Conservation (phyloP, 2,113 vertebrate species). For the Furnarius figulus region DNA sequence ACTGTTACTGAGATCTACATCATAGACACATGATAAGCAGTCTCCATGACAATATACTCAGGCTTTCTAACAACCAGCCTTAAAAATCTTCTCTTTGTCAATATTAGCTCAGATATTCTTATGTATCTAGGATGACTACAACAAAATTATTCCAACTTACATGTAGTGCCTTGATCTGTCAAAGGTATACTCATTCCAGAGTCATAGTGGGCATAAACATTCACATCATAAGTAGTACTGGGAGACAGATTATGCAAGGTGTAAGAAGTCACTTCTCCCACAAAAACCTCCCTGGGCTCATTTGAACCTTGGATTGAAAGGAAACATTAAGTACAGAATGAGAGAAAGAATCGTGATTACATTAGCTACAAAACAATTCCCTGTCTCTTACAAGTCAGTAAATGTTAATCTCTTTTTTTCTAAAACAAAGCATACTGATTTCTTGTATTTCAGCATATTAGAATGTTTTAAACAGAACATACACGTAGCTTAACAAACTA, state of each 20-base stretch:
- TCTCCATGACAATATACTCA: neutral
- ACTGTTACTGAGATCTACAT: neutral
- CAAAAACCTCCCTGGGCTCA: conserved; percentile 87
- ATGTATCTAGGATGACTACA: neutral
- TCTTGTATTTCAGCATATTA: neutral
- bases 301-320: conserved; percentile 76
- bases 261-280: conserved; percentile 92
- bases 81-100: neutral
- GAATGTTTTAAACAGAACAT: neutral
- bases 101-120: neutral
- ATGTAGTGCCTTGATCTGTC: conserved; percentile 87
- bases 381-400: neutral
- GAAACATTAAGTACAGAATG: neutral
- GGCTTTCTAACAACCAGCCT: neutral
- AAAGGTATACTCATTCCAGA: conserved; percentile 85
- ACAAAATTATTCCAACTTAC: conserved; percentile 74
- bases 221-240: conserved; percentile 91
- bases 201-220: conserved; percentile 91
- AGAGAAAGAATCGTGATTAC: neutral
- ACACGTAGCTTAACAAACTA: neutral
- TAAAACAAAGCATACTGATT: neutral
- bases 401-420: neutral
- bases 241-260: conserved; percentile 90
- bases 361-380: neutral
- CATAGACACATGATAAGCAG: neutral